Conservation (phyloP, 2,888 invertebrate species). For the Pyrrhia umbra region DNA sequence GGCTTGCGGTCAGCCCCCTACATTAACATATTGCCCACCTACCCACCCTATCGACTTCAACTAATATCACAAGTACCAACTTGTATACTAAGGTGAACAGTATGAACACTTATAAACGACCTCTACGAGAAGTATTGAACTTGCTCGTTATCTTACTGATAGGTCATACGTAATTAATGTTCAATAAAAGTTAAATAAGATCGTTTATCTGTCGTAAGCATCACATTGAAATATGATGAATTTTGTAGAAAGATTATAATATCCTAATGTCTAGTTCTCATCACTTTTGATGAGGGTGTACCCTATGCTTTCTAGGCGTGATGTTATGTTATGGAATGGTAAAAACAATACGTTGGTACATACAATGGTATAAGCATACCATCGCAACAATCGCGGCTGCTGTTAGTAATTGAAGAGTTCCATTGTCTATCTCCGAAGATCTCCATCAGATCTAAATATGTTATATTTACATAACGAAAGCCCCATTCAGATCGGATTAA, state of each 20-base stretch:
- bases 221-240: background rate
- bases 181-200: slow-evolving; percentile 16
- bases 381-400: too few species aligned
- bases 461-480: too few species aligned
- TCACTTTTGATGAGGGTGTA: too few species aligned
- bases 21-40: slow-evolving; percentile 48
- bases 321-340: too few species aligned
- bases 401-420: too few species aligned
- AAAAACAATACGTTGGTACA: too few species aligned
- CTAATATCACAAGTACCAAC: slow-evolving; percentile 17
- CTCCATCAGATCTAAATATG: too few species aligned
- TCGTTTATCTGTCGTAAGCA: background rate
- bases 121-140: slow-evolving; percentile 42
- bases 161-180: slow-evolving; percentile 6
- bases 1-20: slow-evolving; percentile 43
- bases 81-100: slow-evolving; percentile 8
- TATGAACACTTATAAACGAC: slow-evolving; percentile 24
- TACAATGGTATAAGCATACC: too few species aligned
- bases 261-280: too few species aligned
- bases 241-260: background rate
- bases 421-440: too few species aligned
- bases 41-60: slow-evolving; percentile 16
- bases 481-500: too few species aligned
- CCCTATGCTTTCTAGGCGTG: too few species aligned
- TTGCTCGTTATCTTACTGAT: slow-evolving; percentile 30